phyloP scores from a whole-genome alignment of 2,888 invertebrate species.

The Cylindroiulus punctatus region DNA sequence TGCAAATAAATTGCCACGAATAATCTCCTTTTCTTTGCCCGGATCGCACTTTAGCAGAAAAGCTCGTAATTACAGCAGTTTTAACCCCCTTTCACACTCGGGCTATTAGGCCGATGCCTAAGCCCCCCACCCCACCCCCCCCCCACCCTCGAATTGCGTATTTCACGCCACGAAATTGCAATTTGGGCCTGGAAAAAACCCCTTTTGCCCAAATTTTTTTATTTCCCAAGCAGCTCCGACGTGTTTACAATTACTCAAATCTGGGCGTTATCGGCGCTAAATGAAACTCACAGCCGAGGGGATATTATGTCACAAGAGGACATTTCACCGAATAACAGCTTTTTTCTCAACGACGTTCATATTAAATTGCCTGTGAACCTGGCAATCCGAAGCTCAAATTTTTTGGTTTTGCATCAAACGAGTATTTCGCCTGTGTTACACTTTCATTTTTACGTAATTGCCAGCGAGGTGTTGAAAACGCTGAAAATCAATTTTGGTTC shows the following conservation, averaged over 20 bases:
- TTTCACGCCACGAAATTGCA: conserved; percentile 5
- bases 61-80: conserved; percentile 35
- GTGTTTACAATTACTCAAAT: conserved; percentile 42
- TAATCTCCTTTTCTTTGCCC: conserved; percentile 9
- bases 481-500: too few species aligned
- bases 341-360: too few species aligned
- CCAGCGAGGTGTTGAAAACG: too few species aligned
- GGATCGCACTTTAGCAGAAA: conserved; percentile 33
- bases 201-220: not conserved
- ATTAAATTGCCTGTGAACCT: too few species aligned
- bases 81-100: not conserved
- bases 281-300: not conserved
- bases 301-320: not conserved
- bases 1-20: conserved; percentile 37
- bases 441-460: too few species aligned
- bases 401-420: too few species aligned
- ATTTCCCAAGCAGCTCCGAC: not conserved
- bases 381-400: too few species aligned
- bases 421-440: too few species aligned
- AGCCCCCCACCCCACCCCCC: not conserved
- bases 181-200: not conserved
- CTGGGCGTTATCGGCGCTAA: not conserved
- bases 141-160: not conserved
- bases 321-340: too few species aligned
- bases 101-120: conserved; percentile 2